Evolutionary conservation across 2,888 invertebrate genomes (phyloP).

Genomic region (Acleris literana): DNA sequence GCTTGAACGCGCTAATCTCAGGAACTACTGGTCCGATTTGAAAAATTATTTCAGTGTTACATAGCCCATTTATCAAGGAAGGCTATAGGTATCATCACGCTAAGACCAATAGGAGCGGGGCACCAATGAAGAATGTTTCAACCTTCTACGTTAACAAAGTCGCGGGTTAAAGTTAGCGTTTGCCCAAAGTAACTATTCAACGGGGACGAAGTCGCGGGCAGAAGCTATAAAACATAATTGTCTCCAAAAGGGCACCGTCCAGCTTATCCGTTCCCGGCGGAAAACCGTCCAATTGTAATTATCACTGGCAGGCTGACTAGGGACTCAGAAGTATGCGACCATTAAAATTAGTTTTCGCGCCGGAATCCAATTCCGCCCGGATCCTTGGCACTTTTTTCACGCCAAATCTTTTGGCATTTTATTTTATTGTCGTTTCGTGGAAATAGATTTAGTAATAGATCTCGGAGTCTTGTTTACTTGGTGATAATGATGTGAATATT

Average conservation of each 20-base stretch:
- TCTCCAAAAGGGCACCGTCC: background rate
- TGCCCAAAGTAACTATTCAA: too few species aligned
- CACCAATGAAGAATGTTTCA: too few species aligned
- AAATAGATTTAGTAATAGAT: background rate
- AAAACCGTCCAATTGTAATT: background rate
- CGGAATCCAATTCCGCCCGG: conserved; percentile 57
- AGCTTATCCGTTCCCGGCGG: background rate
- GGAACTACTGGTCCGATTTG: too few species aligned
- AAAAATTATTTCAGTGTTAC: too few species aligned
- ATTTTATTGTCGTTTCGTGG: conserved; percentile 38
- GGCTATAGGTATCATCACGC: too few species aligned
- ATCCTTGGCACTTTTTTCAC: conserved; percentile 16
- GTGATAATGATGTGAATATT: background rate
- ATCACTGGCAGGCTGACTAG: background rate
- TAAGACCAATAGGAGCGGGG: too few species aligned
- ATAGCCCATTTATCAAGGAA: too few species aligned
- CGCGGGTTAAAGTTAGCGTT: too few species aligned
- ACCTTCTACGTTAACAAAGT: too few species aligned
- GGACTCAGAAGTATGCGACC: conserved; percentile 44
- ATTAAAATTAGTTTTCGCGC: conserved; percentile 65
- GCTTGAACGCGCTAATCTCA: too few species aligned
- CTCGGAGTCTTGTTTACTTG: background rate
- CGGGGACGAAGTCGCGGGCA: too few species aligned
- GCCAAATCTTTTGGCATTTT: background rate
- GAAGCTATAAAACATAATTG: too few species aligned